Evolutionary conservation across 2,888 invertebrate species (phyloP), one percentile per base, ranked within the genome.

Genomic region (Tubiluchus corallicola): DNA sequence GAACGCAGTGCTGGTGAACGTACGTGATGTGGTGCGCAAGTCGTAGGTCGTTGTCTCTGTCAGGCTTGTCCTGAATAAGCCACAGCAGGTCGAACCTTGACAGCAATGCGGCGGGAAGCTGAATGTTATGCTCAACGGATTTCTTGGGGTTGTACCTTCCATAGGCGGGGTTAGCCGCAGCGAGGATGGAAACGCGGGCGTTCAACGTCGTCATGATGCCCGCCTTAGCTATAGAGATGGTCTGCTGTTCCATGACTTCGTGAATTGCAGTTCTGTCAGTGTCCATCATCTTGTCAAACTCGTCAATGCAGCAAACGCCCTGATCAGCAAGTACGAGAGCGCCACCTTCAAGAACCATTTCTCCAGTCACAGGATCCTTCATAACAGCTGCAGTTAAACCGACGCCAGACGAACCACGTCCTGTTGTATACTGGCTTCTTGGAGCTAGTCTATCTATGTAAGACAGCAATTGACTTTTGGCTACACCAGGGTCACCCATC

Each of bases 401-500:
- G n/a, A 98, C 98, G 2, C 94, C 94, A 0, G 90, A 90, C 2
- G 90, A 90, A 46, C 96, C 96, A 19, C 94, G 72, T 1, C 94
- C 92, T 0, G 92, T 94, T 4, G 92, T 92, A 64, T 92, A 90
- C 67, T 92, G 92, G 57, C 79, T 83, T 60, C 96, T 76, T 2
- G 85, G 76, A 2, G 94, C 85, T 46, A 98, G 70, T 29, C 98
- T 76, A 61, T 85, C 83, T 48, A 99, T 90, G 68, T 90, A 98
- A 46, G 79, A 77, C 41, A 99, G 71, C 47, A 99, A 69, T 68
- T 99, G 98, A 0, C 92, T 92, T 69, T 99, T 99, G 45, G 98
- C 98, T 45, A 99, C 98, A 56, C 98, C 98, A 18, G 98, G 98
- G 71, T 99, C 98, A 38, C 98, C 98, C 96, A 99, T 98, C 56